These are phyloP conservation scores for Odontamblyopus lacepedii DNA, from an alignment of 2,797 vertebrate genomes.

Conservation along the genomic window DNA sequence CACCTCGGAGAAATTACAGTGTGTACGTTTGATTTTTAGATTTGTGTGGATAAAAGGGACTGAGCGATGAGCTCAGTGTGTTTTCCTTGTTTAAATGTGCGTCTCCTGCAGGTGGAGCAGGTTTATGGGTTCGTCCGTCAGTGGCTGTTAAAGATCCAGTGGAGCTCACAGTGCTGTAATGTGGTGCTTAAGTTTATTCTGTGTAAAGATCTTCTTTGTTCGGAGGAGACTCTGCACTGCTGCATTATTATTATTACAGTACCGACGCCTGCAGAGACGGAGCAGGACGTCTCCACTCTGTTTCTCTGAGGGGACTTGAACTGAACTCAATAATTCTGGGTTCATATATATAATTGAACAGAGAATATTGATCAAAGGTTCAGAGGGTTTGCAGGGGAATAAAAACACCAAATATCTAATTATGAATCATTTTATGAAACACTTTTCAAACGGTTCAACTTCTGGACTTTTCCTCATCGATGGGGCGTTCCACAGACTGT, in stretches of 20 bases:
- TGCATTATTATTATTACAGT: background rate
- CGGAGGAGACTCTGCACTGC: background rate
- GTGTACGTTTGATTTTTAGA: background rate
- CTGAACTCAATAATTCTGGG: constrained; percentile 11
- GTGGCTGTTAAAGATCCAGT: no score
- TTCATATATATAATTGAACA: constrained; percentile 35
- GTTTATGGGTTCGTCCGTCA: no score
- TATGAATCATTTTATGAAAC: background rate
- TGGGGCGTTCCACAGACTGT: no score
- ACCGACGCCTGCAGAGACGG: background rate
- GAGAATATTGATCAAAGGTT: constrained; percentile 26
- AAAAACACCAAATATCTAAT: constrained; percentile 15
- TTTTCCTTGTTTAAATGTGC: background rate
- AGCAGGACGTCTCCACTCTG: background rate
- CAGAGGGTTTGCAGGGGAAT: constrained; percentile 15
- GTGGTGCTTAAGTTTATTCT: no score
- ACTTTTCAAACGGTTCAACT: background rate
- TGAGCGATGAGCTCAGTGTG: background rate
- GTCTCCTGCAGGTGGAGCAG: background rate
- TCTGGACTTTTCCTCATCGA: constrained; percentile 2
- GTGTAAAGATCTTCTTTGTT: background rate
- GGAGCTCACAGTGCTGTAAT: no score
- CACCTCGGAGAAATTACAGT: no score
- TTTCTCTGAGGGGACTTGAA: background rate
- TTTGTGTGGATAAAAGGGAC: background rate